A percentile compares a stretch with the other conserved stretches of the same genome.
Evolutionary conservation across 2,113 vertebrate genomes (phyloP).

Genomic region (Gallinago paraguaiae): DNA sequence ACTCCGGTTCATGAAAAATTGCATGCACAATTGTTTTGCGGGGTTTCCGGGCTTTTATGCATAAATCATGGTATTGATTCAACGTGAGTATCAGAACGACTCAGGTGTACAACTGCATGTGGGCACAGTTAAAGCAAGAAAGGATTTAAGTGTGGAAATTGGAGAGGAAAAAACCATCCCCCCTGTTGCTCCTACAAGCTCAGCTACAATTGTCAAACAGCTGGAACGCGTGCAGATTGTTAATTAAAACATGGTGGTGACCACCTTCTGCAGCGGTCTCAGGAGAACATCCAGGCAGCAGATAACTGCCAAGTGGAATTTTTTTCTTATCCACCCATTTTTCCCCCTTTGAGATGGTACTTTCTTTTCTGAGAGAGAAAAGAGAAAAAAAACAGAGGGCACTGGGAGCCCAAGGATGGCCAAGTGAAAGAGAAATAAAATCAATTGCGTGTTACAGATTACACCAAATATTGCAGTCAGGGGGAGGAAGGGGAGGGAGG

Average conservation of each 20-base stretch:
- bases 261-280: not conserved
- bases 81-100: conserved; percentile 5
- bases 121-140: not conserved
- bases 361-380: not conserved
- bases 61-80: conserved; percentile 65
- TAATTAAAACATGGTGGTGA: not conserved
- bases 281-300: not conserved
- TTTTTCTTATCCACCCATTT: not conserved
- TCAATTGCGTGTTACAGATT: not conserved
- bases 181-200: conserved; percentile 14
- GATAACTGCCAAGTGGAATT: not conserved
- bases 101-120: conserved; percentile 41
- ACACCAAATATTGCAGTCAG: not conserved
- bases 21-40: conserved; percentile 46
- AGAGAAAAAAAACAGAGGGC: not conserved
- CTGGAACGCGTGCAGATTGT: not conserved
- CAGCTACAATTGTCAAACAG: not conserved
- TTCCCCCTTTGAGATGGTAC: not conserved
- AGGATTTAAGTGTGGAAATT: not conserved
- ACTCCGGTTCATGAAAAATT: conserved; percentile 69
- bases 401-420: not conserved
- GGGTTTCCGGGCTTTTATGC: conserved; percentile 55
- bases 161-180: not conserved
- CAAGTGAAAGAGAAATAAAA: conserved; percentile 9
- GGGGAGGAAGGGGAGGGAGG: not conserved